These are phyloP conservation scores for Epizoanthus fatuus DNA, from an alignment of 92 coral and sea anemone genomes.

Conservation along the genomic window DNA sequence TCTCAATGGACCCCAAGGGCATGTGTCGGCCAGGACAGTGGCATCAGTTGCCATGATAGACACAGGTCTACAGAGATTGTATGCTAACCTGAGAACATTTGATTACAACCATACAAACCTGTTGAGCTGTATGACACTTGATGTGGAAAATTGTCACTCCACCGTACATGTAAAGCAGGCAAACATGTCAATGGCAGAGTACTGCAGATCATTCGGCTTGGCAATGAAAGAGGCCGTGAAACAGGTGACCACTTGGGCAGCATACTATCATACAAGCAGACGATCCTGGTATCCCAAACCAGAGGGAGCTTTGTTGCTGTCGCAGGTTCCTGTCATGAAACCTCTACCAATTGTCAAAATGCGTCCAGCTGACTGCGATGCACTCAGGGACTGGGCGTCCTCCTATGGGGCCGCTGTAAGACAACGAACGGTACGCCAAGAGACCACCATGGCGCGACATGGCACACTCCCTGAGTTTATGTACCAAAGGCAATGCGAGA, in stretches of 20 bases:
- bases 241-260: conserved; percentile 60
- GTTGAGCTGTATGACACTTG: conserved; percentile 76
- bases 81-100: conserved; percentile 36
- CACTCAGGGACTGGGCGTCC: conserved; percentile 64
- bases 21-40: conserved; percentile 71
- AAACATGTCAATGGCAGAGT: conserved; percentile 62
- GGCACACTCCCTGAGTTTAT: conserved; percentile 44
- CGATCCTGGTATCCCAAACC: conserved; percentile 72
- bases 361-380: conserved; percentile 44
- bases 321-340: conserved; percentile 51
- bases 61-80: conserved; percentile 58
- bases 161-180: conserved; percentile 64
- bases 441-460: conserved; percentile 71
- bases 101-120: conserved; percentile 47
- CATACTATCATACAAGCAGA: conserved; percentile 77
- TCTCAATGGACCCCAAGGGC: conserved; percentile 73
- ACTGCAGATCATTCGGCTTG: conserved; percentile 60
- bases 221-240: conserved; percentile 72
- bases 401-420: conserved; percentile 69
- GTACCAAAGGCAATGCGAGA: conserved; percentile 42
- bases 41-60: conserved; percentile 66
- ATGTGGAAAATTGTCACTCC: conserved; percentile 63
- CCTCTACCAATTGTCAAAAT: conserved; percentile 57
- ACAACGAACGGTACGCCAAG: conserved; percentile 69
- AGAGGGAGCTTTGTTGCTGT: conserved; percentile 54